Evolutionary conservation across 2,888 invertebrate genomes (phyloP), one percentile per base, ranked within the genome.

Genomic region (Eustalomyia histrio): DNA sequence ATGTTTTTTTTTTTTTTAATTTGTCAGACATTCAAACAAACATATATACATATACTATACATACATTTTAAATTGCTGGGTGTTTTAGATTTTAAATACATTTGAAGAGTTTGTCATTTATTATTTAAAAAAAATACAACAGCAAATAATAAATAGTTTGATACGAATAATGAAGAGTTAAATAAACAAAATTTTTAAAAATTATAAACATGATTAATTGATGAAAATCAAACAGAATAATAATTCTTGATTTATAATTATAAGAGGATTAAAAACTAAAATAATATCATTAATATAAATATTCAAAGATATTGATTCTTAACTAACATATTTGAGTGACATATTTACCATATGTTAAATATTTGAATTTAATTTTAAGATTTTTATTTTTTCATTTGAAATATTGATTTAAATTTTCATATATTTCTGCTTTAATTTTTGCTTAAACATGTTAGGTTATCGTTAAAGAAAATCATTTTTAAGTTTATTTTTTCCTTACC

Each of bases 41-140:
- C 3, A n/a, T n/a, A n/a, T n/a, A n/a, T n/a, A n/a, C n/a, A n/a
- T n/a, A n/a, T n/a, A 14, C 14, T 9, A 53, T 21, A 53, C 10
- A 21, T 53, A 18, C 1, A 10, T 17, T 39, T 39, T 33, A 60
- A 12, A 39, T 12, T 35, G 33, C 7, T 14, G 58, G 33, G 16
- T 9, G n/a, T 57, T 57, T 47, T 47, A 47, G 43, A n/a, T 47
- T 47, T 47, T 14, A 47, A 47, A 47, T 47, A n/a, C 43, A 47
- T 47, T 47, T 47, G 14, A 14, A 47, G 6, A 33, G 29, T n/a
- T 14, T 2, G 33, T n/a, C 33, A 57, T 33, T 33, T 57, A 24
- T 21, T 21, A 21, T 21, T 21, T 3, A 29, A 29, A 29, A 29
- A 7, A 33, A 33, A 29, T 33, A 57, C 6, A 16, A 57, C 7